A percentile compares a stretch with the other conserved stretches of the same genome.
Evolutionary conservation across 1,140 invertebrate genomes (phyloP).

Genomic region (Drosophila orena): DNA sequence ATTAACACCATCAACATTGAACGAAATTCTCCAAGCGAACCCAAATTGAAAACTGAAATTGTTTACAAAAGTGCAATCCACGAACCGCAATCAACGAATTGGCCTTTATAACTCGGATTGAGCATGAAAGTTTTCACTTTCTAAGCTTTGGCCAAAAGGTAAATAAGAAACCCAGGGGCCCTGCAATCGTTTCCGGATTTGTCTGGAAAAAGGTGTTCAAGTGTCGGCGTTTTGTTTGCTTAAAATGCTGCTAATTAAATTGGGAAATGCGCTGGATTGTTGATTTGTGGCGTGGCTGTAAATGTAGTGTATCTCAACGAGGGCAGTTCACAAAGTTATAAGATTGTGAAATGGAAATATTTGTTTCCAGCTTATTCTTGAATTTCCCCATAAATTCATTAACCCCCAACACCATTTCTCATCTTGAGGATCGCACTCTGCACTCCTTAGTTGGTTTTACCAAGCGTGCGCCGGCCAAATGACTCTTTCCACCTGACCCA

Average conservation of each 20-base stretch:
- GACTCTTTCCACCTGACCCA: conserved; percentile 40
- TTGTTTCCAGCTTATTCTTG: background rate
- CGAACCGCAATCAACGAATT: conserved; percentile 39
- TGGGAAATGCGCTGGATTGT: conserved; percentile 15
- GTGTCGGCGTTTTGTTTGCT: conserved; percentile 35
- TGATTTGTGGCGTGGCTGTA: conserved; percentile 4
- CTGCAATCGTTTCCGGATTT: conserved; percentile 30
- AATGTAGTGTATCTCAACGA: background rate
- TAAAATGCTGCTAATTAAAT: conserved; percentile 56
- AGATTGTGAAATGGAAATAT: background rate
- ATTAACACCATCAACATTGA: background rate
- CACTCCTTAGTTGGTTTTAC: conserved; percentile 13
- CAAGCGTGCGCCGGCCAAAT: conserved; percentile 22
- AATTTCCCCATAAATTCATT: conserved; percentile 28
- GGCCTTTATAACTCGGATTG: conserved; percentile 40
- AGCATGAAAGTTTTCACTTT: conserved; percentile 51
- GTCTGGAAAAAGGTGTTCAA: conserved; percentile 44
- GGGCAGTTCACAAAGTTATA: background rate
- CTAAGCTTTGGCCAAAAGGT: conserved; percentile 31
- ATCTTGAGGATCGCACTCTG: conserved; percentile 19
- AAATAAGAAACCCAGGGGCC: conserved; percentile 18
- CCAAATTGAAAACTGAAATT: conserved; percentile 10
- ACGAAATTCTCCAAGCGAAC: background rate
- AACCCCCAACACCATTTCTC: conserved; percentile 16
- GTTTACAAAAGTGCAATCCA: conserved; percentile 21